Evolutionary conservation across 2,113 vertebrate genomes (phyloP), one percentile per base, ranked within the genome.

Genomic region (Callipepla californica): DNA sequence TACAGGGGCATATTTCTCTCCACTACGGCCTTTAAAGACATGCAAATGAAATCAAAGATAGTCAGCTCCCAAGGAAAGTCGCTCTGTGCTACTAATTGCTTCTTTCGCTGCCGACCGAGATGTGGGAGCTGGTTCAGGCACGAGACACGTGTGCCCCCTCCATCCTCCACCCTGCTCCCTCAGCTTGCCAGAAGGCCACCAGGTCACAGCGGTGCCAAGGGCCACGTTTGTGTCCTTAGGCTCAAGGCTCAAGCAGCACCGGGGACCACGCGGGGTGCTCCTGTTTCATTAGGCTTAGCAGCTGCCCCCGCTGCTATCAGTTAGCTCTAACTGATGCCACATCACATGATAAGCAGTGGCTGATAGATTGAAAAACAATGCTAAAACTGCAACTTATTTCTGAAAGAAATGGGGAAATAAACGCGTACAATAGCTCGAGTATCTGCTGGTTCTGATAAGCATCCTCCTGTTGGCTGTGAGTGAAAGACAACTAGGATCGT

Each of bases 401-500:
- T 62, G 91, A 96, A 96, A 97, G 97, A 97, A 98, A 98, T 93
- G 98, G 98, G 98, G 98, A 98, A 95, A 96, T 98, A 98, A 98
- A 98, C 97, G 98, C 25, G 48, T 96, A 92, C 96, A 95, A 98
- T 73, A 95, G 98, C 92, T 91, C 19, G 50, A 94, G 97, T 97
- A 96, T 97, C 97, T 98, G 97, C 97, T 97, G 98, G 97, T 97
- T 97, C 96, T 98, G 98, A 98, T 98, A 98, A 98, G 98, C 97
- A 97, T 98, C 98, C 98, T 97, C 98, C 97, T 92, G 97, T 97
- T 98, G 98, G 98, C 98, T 98, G 97, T 98, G 98, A 98, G 98
- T 97, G 97, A 98, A 98, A 98, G 98, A 97, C 94, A 98, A 97
- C 96, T 97, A 96, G 96, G 82, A 95, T 98, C 95, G 92, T 98